Evolutionary conservation across 2,113 vertebrate species (phyloP).

Genomic region (Centropus bengalensis): DNA sequence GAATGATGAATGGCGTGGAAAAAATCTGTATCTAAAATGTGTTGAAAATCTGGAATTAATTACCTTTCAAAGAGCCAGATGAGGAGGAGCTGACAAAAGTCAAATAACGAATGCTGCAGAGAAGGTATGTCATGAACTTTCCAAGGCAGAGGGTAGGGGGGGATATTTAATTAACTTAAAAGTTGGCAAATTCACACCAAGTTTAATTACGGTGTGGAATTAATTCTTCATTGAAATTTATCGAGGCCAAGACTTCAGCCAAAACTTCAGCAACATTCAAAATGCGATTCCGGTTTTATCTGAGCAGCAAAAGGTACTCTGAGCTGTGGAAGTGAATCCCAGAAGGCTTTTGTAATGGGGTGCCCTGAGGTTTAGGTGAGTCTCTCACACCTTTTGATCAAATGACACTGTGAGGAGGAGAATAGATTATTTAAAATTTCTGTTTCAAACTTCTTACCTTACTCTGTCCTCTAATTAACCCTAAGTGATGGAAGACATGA

Average conservation of each 20-base stretch:
- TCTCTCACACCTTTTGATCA: neutral
- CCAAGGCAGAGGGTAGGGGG: neutral
- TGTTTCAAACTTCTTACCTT: neutral
- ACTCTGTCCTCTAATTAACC: neutral
- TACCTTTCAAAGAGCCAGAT: neutral
- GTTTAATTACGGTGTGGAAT: constrained; percentile 36
- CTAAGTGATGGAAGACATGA: neutral
- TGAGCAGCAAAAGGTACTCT: neutral
- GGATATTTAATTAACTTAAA: constrained; percentile 41
- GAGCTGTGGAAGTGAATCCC: neutral
- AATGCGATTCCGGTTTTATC: neutral
- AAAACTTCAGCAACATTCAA: neutral
- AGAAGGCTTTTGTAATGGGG: neutral
- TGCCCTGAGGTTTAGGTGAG: neutral
- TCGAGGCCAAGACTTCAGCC: neutral
- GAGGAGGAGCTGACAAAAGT: neutral
- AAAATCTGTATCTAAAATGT: neutral
- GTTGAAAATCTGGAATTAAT: constrained; percentile 24
- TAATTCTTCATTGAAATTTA: constrained; percentile 12
- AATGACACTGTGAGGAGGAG: neutral
- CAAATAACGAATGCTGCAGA: constrained; percentile 4
- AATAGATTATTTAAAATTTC: neutral
- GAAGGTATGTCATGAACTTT: constrained; percentile 28
- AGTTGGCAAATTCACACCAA: constrained; percentile 1
- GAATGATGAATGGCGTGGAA: neutral